These are phyloP conservation scores for Thalassoma bifasciatum DNA, from an alignment of 2,113 vertebrate species.

Conservation along the genomic window DNA sequence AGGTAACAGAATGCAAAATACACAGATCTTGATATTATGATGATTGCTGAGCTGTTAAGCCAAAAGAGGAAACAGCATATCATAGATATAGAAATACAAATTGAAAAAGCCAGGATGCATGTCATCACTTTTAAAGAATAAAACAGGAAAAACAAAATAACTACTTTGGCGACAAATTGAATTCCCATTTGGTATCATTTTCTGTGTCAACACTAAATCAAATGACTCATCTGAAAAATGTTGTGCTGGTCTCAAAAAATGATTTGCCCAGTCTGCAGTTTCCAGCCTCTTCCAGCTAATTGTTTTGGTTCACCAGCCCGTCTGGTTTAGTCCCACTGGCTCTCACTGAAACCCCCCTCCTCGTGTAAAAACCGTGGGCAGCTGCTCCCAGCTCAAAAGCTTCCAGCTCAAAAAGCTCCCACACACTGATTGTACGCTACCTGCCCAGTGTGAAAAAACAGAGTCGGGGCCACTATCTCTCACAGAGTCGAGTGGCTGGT, in stretches of 20 bases:
- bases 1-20: no score
- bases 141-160: neutral
- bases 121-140: neutral
- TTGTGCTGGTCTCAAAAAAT: slow-evolving; percentile 11
- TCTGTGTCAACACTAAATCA: neutral
- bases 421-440: slow-evolving; percentile 25
- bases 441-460: slow-evolving; percentile 19
- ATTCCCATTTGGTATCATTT: slow-evolving; percentile 13
- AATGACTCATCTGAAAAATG: neutral
- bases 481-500: slow-evolving; percentile 9
- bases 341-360: slow-evolving; percentile 17
- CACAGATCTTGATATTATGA: no score
- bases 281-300: slow-evolving; percentile 42
- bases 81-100: no score
- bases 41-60: no score
- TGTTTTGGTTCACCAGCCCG: slow-evolving; percentile 48
- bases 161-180: slow-evolving; percentile 18
- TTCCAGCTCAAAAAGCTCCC: slow-evolving; percentile 24
- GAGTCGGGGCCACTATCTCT: slow-evolving; percentile 2
- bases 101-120: no score
- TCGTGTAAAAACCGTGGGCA: slow-evolving; percentile 37
- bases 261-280: slow-evolving; percentile 21
- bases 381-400: slow-evolving; percentile 38
- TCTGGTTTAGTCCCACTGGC: slow-evolving; percentile 41
- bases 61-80: no score